phyloP scores from a whole-genome alignment of 2,113 vertebrate species.

The Heterocephalus glaber region DNA sequence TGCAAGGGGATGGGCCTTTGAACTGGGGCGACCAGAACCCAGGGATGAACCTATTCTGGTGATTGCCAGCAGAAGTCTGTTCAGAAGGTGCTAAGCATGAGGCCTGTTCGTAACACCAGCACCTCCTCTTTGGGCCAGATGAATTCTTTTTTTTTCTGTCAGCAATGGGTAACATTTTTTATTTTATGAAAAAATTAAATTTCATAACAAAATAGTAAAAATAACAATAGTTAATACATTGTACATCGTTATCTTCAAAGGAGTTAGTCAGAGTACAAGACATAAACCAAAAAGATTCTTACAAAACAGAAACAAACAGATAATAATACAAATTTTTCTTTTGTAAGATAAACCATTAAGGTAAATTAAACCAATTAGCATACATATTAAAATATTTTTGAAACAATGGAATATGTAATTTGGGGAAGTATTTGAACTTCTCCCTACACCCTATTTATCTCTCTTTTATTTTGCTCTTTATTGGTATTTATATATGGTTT shows the following conservation, averaged over 20 bases:
- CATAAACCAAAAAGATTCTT: not conserved
- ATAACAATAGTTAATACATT: not conserved
- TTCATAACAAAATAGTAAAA: not conserved
- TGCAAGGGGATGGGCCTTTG: conserved; percentile 58
- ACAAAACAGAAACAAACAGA: not conserved
- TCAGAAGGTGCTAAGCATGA: conserved; percentile 55
- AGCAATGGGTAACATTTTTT: not conserved
- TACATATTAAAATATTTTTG: not conserved
- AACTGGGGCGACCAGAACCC: conserved; percentile 43
- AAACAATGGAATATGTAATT: not conserved
- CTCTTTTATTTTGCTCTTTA: not conserved
- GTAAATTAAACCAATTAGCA: not conserved
- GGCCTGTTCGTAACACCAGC: conserved; percentile 11
- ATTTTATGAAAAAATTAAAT: not conserved
- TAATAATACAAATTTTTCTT: not conserved
- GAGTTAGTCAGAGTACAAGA: not conserved
- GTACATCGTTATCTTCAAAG: not conserved
- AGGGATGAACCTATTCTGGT: conserved; percentile 53
- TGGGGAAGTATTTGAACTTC: not conserved
- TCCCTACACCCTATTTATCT: not conserved
- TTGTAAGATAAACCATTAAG: not conserved
- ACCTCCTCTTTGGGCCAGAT: conserved; percentile 50
- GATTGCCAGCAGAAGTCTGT: conserved; percentile 64
- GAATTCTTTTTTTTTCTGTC: not conserved
- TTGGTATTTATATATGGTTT: not conserved